Percentiles rank a stretch among this genome's conserved stretches.
Evolutionary conservation across 2,797 vertebrate species (phyloP).

Genomic region (Molothrus aeneus): DNA sequence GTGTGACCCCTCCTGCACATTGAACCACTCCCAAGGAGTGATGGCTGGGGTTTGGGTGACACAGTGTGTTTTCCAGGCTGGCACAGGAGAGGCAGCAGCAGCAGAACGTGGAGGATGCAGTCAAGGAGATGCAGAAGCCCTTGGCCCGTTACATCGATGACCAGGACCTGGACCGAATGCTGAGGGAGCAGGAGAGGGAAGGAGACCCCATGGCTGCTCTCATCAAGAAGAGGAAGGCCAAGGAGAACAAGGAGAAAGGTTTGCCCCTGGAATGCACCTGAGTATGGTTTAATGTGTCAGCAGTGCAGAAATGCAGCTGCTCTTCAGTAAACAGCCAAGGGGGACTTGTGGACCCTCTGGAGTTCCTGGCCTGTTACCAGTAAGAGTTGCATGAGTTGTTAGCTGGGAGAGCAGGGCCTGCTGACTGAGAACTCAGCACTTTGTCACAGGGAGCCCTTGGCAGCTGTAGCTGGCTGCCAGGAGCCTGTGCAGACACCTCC

Average conservation of each 20-base stretch:
- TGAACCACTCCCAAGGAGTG: rapidly evolving
- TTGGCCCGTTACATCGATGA: slow-evolving; percentile 91
- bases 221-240: slow-evolving; percentile 88
- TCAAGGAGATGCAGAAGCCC: slow-evolving; percentile 91
- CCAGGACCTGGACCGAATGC: slow-evolving; percentile 91
- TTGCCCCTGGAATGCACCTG: rapidly evolving
- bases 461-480: not conserved
- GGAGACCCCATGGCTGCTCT: slow-evolving; percentile 96
- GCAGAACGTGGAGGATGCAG: slow-evolving; percentile 88
- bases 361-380: rapidly evolving
- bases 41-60: rapidly evolving
- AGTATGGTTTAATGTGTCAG: not conserved
- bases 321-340: rapidly evolving
- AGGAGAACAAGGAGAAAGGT: slow-evolving; percentile 80
- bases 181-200: slow-evolving; percentile 92
- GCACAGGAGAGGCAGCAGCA: slow-evolving; percentile 88
- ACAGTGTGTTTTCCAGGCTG: slow-evolving; percentile 74
- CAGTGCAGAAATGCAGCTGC: not conserved
- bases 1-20: rapidly evolving
- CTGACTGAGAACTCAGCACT: not conserved
- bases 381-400: rapidly evolving
- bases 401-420: not conserved
- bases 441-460: not conserved
- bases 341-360: not conserved
- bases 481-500: not conserved